phyloP scores from a whole-genome alignment of 1,140 invertebrate genomes.

The Drosophila orosa region DNA sequence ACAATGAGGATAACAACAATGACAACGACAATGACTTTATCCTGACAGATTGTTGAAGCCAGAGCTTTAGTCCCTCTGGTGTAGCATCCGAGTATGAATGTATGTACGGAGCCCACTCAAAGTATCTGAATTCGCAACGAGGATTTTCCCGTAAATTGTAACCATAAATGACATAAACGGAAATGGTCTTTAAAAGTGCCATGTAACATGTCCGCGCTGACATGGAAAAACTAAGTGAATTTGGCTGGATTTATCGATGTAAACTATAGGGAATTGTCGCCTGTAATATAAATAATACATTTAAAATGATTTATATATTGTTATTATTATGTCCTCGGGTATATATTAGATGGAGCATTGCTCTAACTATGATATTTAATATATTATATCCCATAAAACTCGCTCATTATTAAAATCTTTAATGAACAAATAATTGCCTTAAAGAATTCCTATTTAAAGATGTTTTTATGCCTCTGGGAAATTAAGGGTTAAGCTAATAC shows the following conservation, averaged over 20 bases:
- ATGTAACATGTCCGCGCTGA: not conserved
- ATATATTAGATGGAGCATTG: not conserved
- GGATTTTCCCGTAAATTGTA: constrained; percentile 27
- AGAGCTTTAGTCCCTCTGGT: constrained; percentile 33
- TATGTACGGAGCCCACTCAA: constrained; percentile 11
- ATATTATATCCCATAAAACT: not conserved
- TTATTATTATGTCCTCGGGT: not conserved
- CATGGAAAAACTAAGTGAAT: not conserved
- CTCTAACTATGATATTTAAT: not conserved
- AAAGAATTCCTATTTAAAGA: not conserved
- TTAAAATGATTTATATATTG: not conserved
- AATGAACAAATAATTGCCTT: not conserved
- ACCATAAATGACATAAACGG: constrained; percentile 42
- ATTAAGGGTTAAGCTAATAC: not conserved
- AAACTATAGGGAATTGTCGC: not conserved
- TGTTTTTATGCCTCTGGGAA: not conserved
- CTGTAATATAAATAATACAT: not conserved
- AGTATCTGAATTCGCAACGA: constrained; percentile 16
- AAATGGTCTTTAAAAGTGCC: constrained; percentile 28
- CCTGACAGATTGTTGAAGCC: constrained; percentile 74
- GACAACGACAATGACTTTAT: constrained; percentile 78
- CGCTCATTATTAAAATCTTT: too few species aligned
- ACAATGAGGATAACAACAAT: constrained; percentile 77
- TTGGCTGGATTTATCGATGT: not conserved
- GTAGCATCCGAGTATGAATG: not conserved